Evolutionary conservation across 1,140 invertebrate species (phyloP), one percentile per base, ranked within the genome.

Genomic region (Proctacanthus coquilletti): DNA sequence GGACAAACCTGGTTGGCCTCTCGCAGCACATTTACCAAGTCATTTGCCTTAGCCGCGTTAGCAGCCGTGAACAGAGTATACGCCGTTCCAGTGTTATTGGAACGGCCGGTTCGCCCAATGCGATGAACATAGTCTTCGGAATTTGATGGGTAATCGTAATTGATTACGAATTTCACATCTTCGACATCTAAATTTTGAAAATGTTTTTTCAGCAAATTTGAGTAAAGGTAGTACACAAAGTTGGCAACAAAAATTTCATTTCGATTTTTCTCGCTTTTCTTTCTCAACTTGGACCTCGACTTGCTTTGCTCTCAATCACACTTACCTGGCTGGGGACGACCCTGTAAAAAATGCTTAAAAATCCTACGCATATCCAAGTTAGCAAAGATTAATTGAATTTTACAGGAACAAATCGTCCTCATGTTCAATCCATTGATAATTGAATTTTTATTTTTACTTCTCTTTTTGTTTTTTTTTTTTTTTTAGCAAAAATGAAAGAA

Each of bases 121-220:
- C 96, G 77, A 66, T 99, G 96, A 25, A 99, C 91, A 64, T 99
- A 99, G 68, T 99, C 96, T 69, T 99, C 96, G 25, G 92, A 94
- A 61, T 89, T 89, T 50, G 86, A 93, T 13, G 96, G 95, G 68
- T 98, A 99, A 65, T 99, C 96, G 72, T 87, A 98, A 72, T 99
- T 99, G 57, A 99, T 95, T 27, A 99, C 96, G 74, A 94, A 98
- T 65, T 98, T 97, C 39, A 99, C 93, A 69, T 99, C 96, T 66
- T 96, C 88, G 56, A 99, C 94, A 80, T 98, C 94, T 98, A 35
- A 25, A 42, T 42, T 48, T 52, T 52, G 48, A 43, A 52, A 35
- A 35, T 20, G 6, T 47, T 52, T 56, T 55, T 54, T n/a, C n/a
- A n/a, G n/a, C n/a, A n/a, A n/a, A n/a, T n/a, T n/a, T n/a, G n/a